Conservation (phyloP, 1,140 invertebrate species). For the Drosophila busckii region DNA sequence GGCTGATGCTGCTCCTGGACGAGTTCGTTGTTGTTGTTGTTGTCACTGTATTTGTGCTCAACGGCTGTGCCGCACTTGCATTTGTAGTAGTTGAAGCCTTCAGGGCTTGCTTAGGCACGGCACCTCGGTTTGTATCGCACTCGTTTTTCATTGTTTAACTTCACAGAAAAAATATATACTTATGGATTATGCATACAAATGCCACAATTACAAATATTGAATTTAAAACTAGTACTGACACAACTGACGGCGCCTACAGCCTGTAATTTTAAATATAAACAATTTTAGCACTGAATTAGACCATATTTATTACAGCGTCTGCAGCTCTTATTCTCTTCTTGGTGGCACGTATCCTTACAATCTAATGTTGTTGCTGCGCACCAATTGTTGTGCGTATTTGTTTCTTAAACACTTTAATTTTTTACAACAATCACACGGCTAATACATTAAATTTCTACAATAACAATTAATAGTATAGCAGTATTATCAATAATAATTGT, state of each 20-base stretch:
- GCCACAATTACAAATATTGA: constrained; percentile 9
- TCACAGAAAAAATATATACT: constrained; percentile 28
- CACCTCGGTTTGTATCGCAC: constrained; percentile 28
- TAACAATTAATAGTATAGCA: too few species aligned
- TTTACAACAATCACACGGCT: too few species aligned
- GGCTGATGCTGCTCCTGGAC: constrained; percentile 20
- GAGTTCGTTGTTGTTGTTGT: constrained; percentile 10
- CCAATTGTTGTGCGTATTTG: too few species aligned
- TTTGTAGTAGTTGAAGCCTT: constrained; percentile 11
- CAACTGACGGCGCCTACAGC: neutral
- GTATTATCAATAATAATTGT: too few species aligned
- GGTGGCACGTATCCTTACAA: too few species aligned
- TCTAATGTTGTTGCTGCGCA: too few species aligned
- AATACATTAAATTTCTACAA: too few species aligned
- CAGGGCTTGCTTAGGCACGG: constrained; percentile 41
- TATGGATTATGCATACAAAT: constrained; percentile 21
- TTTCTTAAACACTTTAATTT: too few species aligned
- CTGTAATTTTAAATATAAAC: too few species aligned
- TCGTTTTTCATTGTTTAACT: constrained; percentile 40
- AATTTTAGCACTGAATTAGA: too few species aligned
- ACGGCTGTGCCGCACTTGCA: constrained; percentile 35
- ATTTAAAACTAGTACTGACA: constrained; percentile 14
- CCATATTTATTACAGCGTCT: too few species aligned
- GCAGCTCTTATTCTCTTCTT: too few species aligned
- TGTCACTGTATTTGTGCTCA: constrained; percentile 40